A percentile compares a stretch with the other conserved stretches of the same genome.
Conservation (phyloP, 1,140 invertebrate genomes). For the Macrobrachium nipponense region DNA sequence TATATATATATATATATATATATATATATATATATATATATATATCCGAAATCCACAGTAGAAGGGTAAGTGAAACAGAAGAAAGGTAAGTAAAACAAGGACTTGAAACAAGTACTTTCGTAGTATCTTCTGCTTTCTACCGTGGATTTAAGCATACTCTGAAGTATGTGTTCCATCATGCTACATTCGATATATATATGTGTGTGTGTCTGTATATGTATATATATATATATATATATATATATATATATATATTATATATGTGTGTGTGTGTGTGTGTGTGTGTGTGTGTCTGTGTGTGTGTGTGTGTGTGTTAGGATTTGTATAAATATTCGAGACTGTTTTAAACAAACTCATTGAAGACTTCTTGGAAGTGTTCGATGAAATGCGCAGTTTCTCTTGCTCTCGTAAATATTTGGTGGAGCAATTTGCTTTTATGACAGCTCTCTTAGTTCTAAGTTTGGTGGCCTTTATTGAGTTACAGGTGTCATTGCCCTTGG, state of each 20-base stretch:
- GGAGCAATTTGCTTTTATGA: too few species aligned
- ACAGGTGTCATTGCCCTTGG: too few species aligned
- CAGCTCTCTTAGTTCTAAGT: too few species aligned
- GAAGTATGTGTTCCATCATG: too few species aligned
- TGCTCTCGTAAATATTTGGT: neutral
- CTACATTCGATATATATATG: neutral
- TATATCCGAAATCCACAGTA: too few species aligned
- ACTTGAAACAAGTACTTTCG: too few species aligned
- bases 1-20: slow-evolving; percentile 7
- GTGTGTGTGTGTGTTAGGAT: slow-evolving; percentile 34
- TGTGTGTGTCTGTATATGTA: too few species aligned
- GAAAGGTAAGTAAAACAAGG: too few species aligned
- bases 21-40: slow-evolving; percentile 26
- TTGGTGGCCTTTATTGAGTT: too few species aligned
- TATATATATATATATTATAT: slow-evolving; percentile 22
- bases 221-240: slow-evolving; percentile 25
- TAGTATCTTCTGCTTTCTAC: too few species aligned
- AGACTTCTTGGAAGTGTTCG: neutral
- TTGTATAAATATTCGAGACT: slow-evolving; percentile 17
- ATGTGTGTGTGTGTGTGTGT: neutral
- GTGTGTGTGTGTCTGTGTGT: slow-evolving; percentile 18
- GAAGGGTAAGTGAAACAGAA: too few species aligned
- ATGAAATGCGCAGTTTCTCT: slow-evolving; percentile 1
- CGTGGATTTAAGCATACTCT: too few species aligned
- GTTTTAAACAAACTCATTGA: neutral